phyloP scores from a whole-genome alignment of 2,888 invertebrate genomes.

The Noctua janthe region DNA sequence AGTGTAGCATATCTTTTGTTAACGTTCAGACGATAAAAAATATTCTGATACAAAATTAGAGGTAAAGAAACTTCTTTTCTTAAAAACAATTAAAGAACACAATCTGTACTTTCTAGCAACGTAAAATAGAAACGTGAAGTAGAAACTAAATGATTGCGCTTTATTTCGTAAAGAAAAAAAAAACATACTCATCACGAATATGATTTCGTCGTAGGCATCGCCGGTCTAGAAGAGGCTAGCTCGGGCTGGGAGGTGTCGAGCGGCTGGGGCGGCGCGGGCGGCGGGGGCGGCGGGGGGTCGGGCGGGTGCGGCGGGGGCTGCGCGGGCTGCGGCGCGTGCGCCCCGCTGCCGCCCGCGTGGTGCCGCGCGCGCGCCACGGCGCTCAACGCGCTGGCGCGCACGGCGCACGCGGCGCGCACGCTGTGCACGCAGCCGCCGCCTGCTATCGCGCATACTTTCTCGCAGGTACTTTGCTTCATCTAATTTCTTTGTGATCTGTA shows the following conservation, averaged over 20 bases:
- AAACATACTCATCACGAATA: background rate
- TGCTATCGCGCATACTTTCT: slow-evolving; percentile 94
- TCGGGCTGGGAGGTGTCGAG: slow-evolving; percentile 77
- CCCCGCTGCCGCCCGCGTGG: slow-evolving; percentile 96
- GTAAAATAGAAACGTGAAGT: background rate
- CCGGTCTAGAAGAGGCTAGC: slow-evolving; percentile 78
- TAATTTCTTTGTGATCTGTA: too few species aligned
- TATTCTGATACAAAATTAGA: background rate
- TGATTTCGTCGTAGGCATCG: slow-evolving; percentile 71
- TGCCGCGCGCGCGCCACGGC: slow-evolving; percentile 93
- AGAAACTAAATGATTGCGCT: background rate
- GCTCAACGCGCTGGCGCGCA: slow-evolving; percentile 81
- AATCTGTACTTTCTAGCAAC: background rate
- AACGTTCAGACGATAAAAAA: background rate
- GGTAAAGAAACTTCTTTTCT: background rate
- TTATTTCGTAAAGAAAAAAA: background rate
- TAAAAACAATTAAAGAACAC: background rate
- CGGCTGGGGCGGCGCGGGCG: slow-evolving; percentile 77
- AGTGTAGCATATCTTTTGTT: background rate
- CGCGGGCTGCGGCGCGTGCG: slow-evolving; percentile 90
- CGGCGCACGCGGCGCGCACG: slow-evolving; percentile 92
- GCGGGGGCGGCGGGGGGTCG: slow-evolving; percentile 79
- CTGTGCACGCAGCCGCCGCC: slow-evolving; percentile 97
- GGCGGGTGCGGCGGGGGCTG: slow-evolving; percentile 92
- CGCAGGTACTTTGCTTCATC: slow-evolving; percentile 85